A percentile compares a stretch with the other conserved stretches of the same genome.
Conservation (phyloP, 2,888 invertebrate genomes). For the Lasioglossum lativentre region DNA sequence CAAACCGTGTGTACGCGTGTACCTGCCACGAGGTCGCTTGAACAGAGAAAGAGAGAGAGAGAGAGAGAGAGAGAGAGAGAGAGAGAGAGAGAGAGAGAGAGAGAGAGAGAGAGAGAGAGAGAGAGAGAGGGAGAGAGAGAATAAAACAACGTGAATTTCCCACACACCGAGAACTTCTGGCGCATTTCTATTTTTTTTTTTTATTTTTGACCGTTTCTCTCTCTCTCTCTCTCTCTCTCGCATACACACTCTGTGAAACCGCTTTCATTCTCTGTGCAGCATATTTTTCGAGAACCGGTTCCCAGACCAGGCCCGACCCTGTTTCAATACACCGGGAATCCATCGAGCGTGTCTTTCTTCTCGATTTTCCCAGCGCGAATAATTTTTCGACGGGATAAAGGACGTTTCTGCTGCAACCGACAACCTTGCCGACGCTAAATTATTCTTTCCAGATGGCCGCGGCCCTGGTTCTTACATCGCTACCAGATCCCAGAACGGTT, state of each 20-base stretch:
- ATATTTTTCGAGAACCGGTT: conserved; percentile 30
- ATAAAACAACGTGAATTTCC: conserved; percentile 10
- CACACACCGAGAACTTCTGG: not conserved
- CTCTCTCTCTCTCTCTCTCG: not conserved
- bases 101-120: not conserved
- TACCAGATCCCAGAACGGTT: not conserved
- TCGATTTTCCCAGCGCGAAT: conserved; percentile 23
- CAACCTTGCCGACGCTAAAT: conserved; percentile 28
- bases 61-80: not conserved
- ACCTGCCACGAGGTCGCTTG: not conserved
- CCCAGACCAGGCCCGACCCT: not conserved
- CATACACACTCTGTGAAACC: not conserved
- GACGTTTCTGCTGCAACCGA: conserved; percentile 44
- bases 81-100: too few relatives aligned
- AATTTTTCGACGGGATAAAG: conserved; percentile 39
- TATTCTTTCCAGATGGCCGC: conserved; percentile 32
- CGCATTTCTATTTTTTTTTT: not conserved
- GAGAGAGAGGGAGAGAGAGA: not conserved
- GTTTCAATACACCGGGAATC: conserved; percentile 12
- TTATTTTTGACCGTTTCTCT: not conserved
- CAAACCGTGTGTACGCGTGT: not conserved
- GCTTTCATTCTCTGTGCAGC: conserved; percentile 7
- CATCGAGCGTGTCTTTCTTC: conserved; percentile 8
- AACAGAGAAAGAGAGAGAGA: not conserved
- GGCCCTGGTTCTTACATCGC: not conserved